Base-by-base conservation (phyloP, 1,140 invertebrate genomes). In the Drusus annulatus region DNA sequence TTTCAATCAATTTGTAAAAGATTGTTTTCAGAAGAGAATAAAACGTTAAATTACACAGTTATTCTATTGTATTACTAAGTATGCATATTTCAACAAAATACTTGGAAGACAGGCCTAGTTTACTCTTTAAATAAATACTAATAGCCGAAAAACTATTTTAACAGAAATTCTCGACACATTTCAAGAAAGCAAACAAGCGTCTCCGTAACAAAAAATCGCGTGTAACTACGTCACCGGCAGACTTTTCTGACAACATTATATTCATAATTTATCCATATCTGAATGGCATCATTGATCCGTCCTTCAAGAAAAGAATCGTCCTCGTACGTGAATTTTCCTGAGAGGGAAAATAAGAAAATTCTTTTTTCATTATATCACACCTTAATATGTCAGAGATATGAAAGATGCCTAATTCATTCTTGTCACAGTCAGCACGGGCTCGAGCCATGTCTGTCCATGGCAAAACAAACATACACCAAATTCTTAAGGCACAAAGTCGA, bases 311-410 rank as follows among this genome's bases (percentile, higher is more conserved):
- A 36, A 21, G 54, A 21, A 56, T 21, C 17, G 65, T 45, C 15
- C 31, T 69, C 28, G 1, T 13, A 16, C 21, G 65, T 23, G n/a
- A 56, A 56, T 21, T 56, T 56, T 21, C 21, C 21, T 17, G 16
- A 56, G 17, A 19, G n/a, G 6, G 45, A 69, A 69, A 65, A 65
- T 65, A 65, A 65, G 25, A 15, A 45, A 56, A 69, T 45, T 50
- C n/a, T 50, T 69, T 19, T 69, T 69, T 69, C 31, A 69, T 45
- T 45, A 45, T 50, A 45, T 19, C 28, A 45, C 65, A 69, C 65
- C 5, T 19, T 45, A 36, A 69, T 69, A 45, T 69, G 28, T 45
- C 65, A 50, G 1, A 69, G 31, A 50, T 69, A 45, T 69, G 28
- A 69, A 45, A 23, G 28, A 36, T 69, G n/a, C 17, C 17, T 19